Evolutionary conservation across 1,140 invertebrate genomes (phyloP), one percentile per base, ranked within the genome.

Genomic region (Pristionchus pacificus): DNA sequence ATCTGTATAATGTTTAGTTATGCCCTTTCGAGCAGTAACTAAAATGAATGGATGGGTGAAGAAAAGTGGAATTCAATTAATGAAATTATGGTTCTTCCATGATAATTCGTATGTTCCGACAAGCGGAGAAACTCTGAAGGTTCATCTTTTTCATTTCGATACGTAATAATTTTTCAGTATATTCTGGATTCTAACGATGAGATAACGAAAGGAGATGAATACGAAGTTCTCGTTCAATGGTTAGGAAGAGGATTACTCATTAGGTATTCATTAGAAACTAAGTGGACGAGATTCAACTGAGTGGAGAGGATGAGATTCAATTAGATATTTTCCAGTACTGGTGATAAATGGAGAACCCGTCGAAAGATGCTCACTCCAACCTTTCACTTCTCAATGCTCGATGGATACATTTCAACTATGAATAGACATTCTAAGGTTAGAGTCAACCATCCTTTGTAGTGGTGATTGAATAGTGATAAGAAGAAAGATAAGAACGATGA

Each of bases 331-430:
- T 6, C 28, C 70, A 73, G 71, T 27, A 74, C 71, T 27, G 90
- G 83, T 77, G 59, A 60, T 14, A 92, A 92, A 85, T 95, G 92
- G 92, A 88, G 88, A 61, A 77, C 81, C 0, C 85, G 91, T 15
- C 86, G 92, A 68, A 92, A 93, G 85, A 88, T 95, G 80, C 90
- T 95, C 13, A 95, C 92, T 1, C 92, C 93, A 30, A 89, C 92
- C 0, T 95, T 95, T 84, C 93, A 94, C 84, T 93, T 93, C 79
- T 88, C 89, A 68, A 92, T 95, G 60, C 85, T 95, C 59, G 89
- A 93, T 73, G 89, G 91, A 74, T 94, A 93, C 79, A 81, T 92
- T 14, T 88, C 89, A 29, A 88, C 92, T 0, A 92, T 95, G 82
- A 89, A 90, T 75, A 89, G 90, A 73, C 90, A 93, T 75, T 87